Evolutionary conservation across 2,888 invertebrate species (phyloP).

Genomic region (Rotaria socialis): DNA sequence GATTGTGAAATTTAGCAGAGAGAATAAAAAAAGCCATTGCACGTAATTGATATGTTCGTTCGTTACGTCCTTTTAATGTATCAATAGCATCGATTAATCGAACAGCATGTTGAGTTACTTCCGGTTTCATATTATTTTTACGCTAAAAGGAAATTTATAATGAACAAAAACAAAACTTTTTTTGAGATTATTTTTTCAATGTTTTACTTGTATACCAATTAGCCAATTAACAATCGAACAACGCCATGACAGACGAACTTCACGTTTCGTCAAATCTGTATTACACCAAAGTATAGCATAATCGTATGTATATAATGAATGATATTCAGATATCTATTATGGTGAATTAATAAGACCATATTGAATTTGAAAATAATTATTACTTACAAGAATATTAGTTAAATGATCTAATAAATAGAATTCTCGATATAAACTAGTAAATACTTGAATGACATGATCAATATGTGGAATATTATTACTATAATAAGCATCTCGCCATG

Average conservation of each 20-base stretch:
- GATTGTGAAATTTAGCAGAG: not conserved
- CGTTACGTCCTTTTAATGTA: not conserved
- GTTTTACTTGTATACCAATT: not conserved
- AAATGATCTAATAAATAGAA: too few species aligned
- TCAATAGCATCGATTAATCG: not conserved
- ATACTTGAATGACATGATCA: too few species aligned
- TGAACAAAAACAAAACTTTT: too few species aligned
- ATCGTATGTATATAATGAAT: too few species aligned
- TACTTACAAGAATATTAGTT: too few species aligned
- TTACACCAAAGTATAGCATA: not conserved
- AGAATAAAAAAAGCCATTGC: not conserved
- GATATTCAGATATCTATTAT: too few species aligned
- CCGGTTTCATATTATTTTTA: slow-evolving; percentile 3
- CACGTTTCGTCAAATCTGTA: not conserved
- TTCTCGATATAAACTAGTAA: too few species aligned
- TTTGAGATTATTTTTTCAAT: too few species aligned
- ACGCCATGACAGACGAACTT: not conserved
- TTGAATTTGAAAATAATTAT: too few species aligned
- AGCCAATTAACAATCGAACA: not conserved
- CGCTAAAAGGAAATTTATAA: not conserved
- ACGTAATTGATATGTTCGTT: not conserved
- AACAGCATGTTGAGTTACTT: slow-evolving; percentile 4
- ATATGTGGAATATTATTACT: too few species aligned
- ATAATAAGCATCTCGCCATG: too few species aligned
- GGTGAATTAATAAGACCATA: too few species aligned